Evolutionary conservation across 2,797 vertebrate genomes (phyloP).

Genomic region (Pangasius djambal): DNA sequence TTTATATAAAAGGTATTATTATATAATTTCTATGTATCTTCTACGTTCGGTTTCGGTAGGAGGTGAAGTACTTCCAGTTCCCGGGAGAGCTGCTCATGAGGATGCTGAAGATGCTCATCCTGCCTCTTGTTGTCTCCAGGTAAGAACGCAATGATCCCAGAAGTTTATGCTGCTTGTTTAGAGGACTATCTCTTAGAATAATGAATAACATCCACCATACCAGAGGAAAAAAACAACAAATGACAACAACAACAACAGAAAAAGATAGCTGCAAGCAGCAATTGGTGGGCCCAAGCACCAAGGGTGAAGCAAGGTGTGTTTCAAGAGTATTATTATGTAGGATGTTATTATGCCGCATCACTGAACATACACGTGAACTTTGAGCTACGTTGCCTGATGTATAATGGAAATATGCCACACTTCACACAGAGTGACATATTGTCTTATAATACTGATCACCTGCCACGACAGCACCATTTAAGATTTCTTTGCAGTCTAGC

Average conservation of each 20-base stretch:
- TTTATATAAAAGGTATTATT: background rate
- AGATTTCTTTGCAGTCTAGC: too few relatives aligned
- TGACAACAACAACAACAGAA: too few relatives aligned
- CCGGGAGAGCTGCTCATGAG: slow-evolving; percentile 88
- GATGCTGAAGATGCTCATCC: slow-evolving; percentile 90
- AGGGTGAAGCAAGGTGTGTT: background rate
- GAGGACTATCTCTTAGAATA: background rate
- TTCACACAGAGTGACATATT: too few relatives aligned
- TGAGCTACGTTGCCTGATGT: too few relatives aligned
- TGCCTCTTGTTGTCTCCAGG: slow-evolving; percentile 89
- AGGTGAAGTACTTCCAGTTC: slow-evolving; percentile 88
- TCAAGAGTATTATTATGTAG: too few relatives aligned
- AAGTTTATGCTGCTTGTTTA: background rate
- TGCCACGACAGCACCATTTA: too few relatives aligned
- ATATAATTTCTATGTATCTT: too few relatives aligned
- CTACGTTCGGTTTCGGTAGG: slow-evolving; percentile 65
- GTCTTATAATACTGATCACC: too few relatives aligned
- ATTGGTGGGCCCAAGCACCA: background rate
- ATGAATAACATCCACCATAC: too few relatives aligned
- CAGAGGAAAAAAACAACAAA: background rate
- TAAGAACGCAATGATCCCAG: slow-evolving; percentile 59
- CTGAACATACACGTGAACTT: too few relatives aligned
- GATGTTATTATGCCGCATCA: background rate
- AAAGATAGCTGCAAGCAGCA: background rate
- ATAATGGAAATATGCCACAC: too few relatives aligned